Conservation (phyloP, 2,888 invertebrate species). For the Drosophila monieri region DNA sequence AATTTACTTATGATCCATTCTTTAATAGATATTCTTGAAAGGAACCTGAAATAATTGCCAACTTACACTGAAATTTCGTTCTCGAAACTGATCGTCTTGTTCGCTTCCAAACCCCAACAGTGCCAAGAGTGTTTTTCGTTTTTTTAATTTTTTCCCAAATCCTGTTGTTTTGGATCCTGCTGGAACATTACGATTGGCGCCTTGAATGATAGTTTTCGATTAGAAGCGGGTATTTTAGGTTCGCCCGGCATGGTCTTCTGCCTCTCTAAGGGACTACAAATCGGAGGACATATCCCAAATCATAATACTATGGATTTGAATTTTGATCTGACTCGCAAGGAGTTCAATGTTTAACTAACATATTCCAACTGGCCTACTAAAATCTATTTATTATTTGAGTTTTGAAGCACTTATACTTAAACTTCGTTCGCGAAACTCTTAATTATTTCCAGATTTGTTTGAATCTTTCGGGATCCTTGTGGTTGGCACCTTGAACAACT, state of each 20-base stretch:
- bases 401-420: no score
- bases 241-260: not conserved
- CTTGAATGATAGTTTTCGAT: not conserved
- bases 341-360: not conserved
- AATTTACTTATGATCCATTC: no score
- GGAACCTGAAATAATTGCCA: not conserved
- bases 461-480: no score
- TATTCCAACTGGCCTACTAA: not conserved
- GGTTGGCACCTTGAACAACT: not conserved
- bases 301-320: not conserved
- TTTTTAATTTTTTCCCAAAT: not conserved
- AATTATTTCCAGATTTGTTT: no score
- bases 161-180: not conserved
- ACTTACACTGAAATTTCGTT: slow-evolving; percentile 4
- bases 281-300: not conserved
- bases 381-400: not conserved
- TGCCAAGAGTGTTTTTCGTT: not conserved
- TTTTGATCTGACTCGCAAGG: not conserved
- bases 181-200: not conserved
- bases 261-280: not conserved
- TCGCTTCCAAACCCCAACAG: not conserved
- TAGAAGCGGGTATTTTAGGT: not conserved
- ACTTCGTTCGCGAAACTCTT: no score
- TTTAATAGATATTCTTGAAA: not conserved
- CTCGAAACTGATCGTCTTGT: not conserved